A percentile compares a stretch with the other conserved stretches of the same genome.
These are phyloP conservation scores for Epizoanthus fatuus DNA, from an alignment of 92 coral and sea anemone genomes.

Conservation along the genomic window DNA sequence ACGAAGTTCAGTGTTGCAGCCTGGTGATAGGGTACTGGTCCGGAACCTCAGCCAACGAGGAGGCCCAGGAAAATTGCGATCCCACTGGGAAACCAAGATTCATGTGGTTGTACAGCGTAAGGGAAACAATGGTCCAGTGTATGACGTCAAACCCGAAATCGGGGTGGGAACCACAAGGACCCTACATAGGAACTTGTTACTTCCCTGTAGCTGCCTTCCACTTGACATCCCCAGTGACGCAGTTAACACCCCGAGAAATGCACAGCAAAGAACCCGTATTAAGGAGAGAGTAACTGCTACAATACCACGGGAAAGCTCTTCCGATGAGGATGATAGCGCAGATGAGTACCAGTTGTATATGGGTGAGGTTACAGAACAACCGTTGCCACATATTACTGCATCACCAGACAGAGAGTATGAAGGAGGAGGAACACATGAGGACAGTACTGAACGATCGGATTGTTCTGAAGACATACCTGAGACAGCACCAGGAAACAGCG, in stretches of 20 bases:
- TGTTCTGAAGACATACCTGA: too few species aligned
- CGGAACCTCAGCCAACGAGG: slow-evolving; percentile 56
- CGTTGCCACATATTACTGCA: neutral
- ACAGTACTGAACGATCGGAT: too few species aligned
- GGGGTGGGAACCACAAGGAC: slow-evolving; percentile 34
- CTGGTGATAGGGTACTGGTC: slow-evolving; percentile 56
- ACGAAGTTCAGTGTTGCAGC: slow-evolving; percentile 51
- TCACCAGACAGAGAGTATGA: neutral
- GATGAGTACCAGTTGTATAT: neutral
- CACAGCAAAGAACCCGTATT: slow-evolving; percentile 11
- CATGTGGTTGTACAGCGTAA: slow-evolving; percentile 55
- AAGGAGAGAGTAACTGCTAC: neutral
- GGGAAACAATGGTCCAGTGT: slow-evolving; percentile 56
- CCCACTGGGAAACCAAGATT: slow-evolving; percentile 64
- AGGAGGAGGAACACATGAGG: too few species aligned
- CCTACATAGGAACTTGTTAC: slow-evolving; percentile 52
- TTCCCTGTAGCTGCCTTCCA: slow-evolving; percentile 54
- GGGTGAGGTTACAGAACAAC: neutral
- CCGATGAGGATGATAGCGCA: too few species aligned
- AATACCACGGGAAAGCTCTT: neutral
- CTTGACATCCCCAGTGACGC: slow-evolving; percentile 18
- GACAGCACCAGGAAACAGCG: too few species aligned
- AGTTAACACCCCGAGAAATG: slow-evolving; percentile 1
- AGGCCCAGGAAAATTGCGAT: slow-evolving; percentile 57
- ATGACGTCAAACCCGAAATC: slow-evolving; percentile 39